Evolutionary conservation across 2,113 vertebrate genomes (phyloP), one percentile per base, ranked within the genome.

Genomic region (Prionailurus viverrinus): DNA sequence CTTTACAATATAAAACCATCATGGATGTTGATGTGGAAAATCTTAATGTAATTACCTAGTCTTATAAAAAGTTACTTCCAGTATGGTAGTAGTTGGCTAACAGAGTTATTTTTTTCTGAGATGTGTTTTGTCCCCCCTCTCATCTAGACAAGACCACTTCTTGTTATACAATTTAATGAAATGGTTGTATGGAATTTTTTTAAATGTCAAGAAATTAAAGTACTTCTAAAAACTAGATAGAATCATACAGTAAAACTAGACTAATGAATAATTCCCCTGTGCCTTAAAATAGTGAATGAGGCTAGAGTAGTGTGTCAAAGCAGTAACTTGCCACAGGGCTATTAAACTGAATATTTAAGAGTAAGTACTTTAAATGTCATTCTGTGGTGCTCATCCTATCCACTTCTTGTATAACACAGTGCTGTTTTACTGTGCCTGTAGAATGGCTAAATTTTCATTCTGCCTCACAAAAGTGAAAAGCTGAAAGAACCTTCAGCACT

Each of bases 1-100:
- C 18, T 83, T 97, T 79, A 94, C 85, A 92, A 90, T 95, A 89
- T 87, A 78, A 97, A 96, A 88, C 21, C 39, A 39, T 86, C 73
- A 21, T 83, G 1, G 5, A 14, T 96, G 0, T 95, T 85, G 90
- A 0, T 82, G 74, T 92, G 90, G 65, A 92, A 96, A 96, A 12
- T 91, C 95, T 33, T 29, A 80, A 68, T 65, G 14, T 53, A 95
- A 95, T 97, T 98, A 76, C 29, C 25, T 93, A 41, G 4, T 1
- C 29, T 97, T 97, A 93, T 39, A 84, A 33, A n/a, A 95, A 91
- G 91, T 68, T 95, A 11, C 16, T 96, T 97, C 27, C 0, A 89
- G n/a, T 91, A 65, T 97, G 94, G 82, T 96, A 79, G 73, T 11
- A 89, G 4, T 78, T 84, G 9, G 2, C 58, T 96, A 45, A 39